Conservation (phyloP, 1,140 invertebrate genomes). For the Halyomorpha halys region DNA sequence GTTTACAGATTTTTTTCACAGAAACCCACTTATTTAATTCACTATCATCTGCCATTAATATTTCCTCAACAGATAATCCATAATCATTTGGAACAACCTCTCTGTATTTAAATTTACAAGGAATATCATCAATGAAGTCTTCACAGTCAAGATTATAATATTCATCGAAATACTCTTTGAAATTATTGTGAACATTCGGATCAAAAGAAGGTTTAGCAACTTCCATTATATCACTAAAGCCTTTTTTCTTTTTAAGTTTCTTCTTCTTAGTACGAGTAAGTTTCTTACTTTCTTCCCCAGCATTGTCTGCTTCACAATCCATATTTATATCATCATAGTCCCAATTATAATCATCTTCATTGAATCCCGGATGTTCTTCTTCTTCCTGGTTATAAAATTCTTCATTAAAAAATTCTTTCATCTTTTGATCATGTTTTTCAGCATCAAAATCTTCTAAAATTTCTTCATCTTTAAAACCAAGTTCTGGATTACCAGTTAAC, state of each 20-base stretch:
- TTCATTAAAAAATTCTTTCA: conserved; percentile 78
- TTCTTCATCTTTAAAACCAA: conserved; percentile 43
- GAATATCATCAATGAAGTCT: conserved; percentile 82
- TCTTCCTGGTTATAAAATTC: conserved; percentile 58
- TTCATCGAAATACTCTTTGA: conserved; percentile 83
- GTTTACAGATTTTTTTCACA: conserved; percentile 77
- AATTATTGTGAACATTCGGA: conserved; percentile 59
- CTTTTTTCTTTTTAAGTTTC: conserved; percentile 39
- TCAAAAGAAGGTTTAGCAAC: conserved; percentile 53
- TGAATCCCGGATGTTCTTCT: conserved; percentile 20
- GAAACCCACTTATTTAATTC: conserved; percentile 93
- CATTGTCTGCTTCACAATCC: conserved; percentile 26
- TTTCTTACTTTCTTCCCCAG: conserved; percentile 21
- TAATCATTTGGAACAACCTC: conserved; percentile 81
- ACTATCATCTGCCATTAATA: conserved; percentile 78
- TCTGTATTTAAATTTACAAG: conserved; percentile 88
- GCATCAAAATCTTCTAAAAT: conserved; percentile 90
- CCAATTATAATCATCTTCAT: conserved; percentile 14
- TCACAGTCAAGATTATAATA: conserved; percentile 92
- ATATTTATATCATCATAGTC: conserved; percentile 20
- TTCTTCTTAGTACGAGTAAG: conserved; percentile 26
- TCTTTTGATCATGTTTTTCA: conserved; percentile 71
- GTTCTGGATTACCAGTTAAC: conserved; percentile 73
- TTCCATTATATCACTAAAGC: conserved; percentile 29
- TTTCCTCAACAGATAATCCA: conserved; percentile 83